Percentiles rank a stretch among this genome's conserved stretches.
These are phyloP conservation scores for Dendroctonus valens DNA, from an alignment of 1,140 invertebrate genomes.

Conservation along the genomic window DNA sequence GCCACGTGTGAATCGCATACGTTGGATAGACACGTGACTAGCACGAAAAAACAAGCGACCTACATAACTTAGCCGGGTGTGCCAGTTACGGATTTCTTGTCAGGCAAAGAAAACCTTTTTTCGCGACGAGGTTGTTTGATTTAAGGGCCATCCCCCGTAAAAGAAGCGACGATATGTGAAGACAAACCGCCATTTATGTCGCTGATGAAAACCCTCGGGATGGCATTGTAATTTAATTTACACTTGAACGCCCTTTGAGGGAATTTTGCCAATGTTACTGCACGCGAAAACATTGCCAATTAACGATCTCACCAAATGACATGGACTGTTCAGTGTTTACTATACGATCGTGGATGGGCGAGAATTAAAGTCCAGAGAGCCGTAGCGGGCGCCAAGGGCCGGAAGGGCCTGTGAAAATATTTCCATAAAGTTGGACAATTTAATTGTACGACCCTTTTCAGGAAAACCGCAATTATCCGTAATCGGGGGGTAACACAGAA, in stretches of 20 bases:
- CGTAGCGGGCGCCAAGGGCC: conserved; percentile 2
- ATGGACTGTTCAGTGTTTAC: conserved; percentile 12
- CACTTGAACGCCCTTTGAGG: too few relatives aligned
- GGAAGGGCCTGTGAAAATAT: conserved; percentile 16
- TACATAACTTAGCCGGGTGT: conserved; percentile 18
- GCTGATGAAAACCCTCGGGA: too few relatives aligned
- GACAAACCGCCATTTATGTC: too few relatives aligned
- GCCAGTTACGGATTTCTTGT: conserved; percentile 16
- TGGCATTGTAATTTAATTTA: neutral
- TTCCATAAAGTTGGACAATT: conserved; percentile 19
- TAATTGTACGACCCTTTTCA: conserved; percentile 13
- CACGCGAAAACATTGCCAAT: conserved; percentile 2
- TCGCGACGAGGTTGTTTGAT: neutral
- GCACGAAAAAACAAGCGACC: conserved; percentile 15
- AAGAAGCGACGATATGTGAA: too few relatives aligned
- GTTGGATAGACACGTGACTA: conserved; percentile 25
- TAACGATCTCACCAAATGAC: conserved; percentile 9
- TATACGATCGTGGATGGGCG: conserved; percentile 3
- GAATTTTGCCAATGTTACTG: neutral
- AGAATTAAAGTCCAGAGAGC: conserved; percentile 11
- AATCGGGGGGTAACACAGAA: neutral
- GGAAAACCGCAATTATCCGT: conserved; percentile 9
- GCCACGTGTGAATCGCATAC: conserved; percentile 27
- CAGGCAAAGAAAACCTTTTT: conserved; percentile 7
- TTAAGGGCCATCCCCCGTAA: too few relatives aligned